Base-by-base conservation (phyloP, 2,113 vertebrate species). In the Zapornia atra region DNA sequence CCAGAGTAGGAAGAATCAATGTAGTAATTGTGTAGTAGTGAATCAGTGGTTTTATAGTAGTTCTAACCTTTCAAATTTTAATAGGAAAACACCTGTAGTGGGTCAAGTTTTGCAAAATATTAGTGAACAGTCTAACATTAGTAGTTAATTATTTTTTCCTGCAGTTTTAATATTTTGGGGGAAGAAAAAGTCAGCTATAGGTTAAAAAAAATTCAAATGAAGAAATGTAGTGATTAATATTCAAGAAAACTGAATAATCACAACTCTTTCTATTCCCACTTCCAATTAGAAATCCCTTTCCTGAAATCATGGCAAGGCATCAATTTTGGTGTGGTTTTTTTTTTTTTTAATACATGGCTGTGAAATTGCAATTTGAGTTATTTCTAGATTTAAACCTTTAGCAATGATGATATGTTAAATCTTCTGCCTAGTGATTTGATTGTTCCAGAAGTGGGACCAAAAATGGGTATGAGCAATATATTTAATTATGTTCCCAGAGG, bases 301-400 rank as follows among this genome's bases (percentile, higher is more conserved):
- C 28, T 92, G 63, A 93, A 90, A 88, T 20, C 79, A 9, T 90
- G 19, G 31, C 13, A 82, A 65, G 59, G 31, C 86, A 50, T 60
- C 5, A 64, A 5, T 8, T 28, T 71, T 56, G 44, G 8, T 46
- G 42, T 12, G 44, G 44, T 18, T 59, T 79, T 68, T 51, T 59
- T 76, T 82, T 85, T 87, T 86, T 83, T 40, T 36, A 40, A 53
- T 77, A 28, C 46, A 69, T 40, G 46, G 56, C 11, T 86, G 22
- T 83, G 78, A 91, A 93, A 91, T 66, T 69, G 13, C 87, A 73
- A 69, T 88, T 76, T 70, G 66, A 91, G 59, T 77, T 80, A 56
- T 94, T 94, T 96, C 51, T 83, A 46, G n/a, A 76, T 86, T 82
- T 86, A 59, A 91, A 86, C 3, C 28, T 87, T 90, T 22, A 73